Base-by-base conservation (phyloP, 2,797 vertebrate genomes). In the Microchirus variegatus region DNA sequence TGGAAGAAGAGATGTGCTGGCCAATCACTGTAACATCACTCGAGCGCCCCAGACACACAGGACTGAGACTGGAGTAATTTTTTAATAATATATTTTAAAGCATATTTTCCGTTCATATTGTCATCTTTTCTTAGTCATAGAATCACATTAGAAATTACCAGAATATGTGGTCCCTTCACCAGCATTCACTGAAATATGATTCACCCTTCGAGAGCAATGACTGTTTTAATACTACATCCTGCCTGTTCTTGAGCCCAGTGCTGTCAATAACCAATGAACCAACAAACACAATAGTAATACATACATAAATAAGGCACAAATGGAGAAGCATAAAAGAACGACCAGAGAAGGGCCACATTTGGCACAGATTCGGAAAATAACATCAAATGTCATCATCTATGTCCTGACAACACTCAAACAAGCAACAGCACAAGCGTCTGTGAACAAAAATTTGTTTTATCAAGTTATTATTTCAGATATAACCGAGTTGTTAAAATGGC, bases 221-320 rank as follows among this genome's bases (percentile, higher is more conserved):
- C 66, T 55, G 71, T 69, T 61, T 57, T 66, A 90, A 92, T 89
- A 92, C 84, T 87, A 83, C 71, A 69, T 67, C 63, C 63, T 69
- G 59, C 73, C 73, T 71, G 66, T 18, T 1, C 59, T 47, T 41
- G 38, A 63, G 75, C 59, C 65, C 73, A 31, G 56, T 67, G 71
- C 83, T 77, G 75, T 75, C 71, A 76, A 31, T 5, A 31, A 22
- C 19, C 19, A 22, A 74, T 66, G 57, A 80, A 83, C 59, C 71
- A 76, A 81, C 60, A 80, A 51, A 78, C 77, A 78, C 72, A 45
- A 87, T 83, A 75, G 69, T 58, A 75, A 86, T 77, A 78, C 70
- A 85, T 81, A 89, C 75, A 85, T 83, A 88, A 91, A 90, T 92
- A 93, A 93, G 92, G 92, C 92, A 93, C 92, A 89, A 80, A 92